Conservation (phyloP, 2,113 vertebrate genomes). For the Lampris incognitus region DNA sequence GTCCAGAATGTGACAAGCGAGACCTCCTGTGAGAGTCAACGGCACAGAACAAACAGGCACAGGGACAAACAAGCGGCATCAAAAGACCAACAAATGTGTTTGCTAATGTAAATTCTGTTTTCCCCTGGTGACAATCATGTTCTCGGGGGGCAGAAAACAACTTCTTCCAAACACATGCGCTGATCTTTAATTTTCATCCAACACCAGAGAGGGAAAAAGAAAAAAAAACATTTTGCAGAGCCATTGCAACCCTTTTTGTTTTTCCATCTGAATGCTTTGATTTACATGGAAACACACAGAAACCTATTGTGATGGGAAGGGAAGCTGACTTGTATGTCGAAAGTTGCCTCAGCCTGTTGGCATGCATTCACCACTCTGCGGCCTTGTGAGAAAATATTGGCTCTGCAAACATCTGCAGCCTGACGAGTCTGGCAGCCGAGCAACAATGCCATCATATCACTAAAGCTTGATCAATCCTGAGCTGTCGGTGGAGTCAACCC, state of each 20-base stretch:
- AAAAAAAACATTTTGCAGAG: not conserved
- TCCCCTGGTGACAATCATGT: not conserved
- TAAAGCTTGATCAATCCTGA: conserved; percentile 33
- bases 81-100: not conserved
- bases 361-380: conserved; percentile 48
- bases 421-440: conserved; percentile 46
- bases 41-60: not conserved
- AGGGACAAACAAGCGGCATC: conserved; percentile 5
- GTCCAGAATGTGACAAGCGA: conserved; percentile 10
- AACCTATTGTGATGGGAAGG: conserved; percentile 54
- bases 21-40: not conserved
- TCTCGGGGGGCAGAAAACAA: conserved; percentile 7
- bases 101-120: conserved; percentile 2
- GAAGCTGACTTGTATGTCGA: conserved; percentile 60
- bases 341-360: conserved; percentile 59
- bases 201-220: not conserved
- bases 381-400: conserved; percentile 44
- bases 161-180: not conserved
- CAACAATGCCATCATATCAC: conserved; percentile 14
- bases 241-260: conserved; percentile 17
- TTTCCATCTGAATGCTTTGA: conserved; percentile 28
- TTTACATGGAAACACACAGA: conserved; percentile 59
- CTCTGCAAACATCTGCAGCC: conserved; percentile 50
- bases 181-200: not conserved
- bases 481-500: conserved; percentile 5